Conservation (phyloP, 2,113 vertebrate species). For the Zosterops lateralis region DNA sequence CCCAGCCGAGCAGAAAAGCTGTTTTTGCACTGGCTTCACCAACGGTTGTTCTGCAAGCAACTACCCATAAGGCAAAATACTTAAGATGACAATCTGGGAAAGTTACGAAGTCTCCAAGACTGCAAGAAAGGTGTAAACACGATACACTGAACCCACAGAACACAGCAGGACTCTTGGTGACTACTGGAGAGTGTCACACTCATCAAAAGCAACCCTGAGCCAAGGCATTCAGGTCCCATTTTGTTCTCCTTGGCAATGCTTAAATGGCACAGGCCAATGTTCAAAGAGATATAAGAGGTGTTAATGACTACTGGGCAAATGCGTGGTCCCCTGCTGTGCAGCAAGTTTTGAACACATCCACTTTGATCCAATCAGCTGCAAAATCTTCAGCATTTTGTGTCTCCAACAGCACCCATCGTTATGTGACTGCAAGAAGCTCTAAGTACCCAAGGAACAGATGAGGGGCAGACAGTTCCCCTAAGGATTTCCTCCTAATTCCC, state of each 20-base stretch:
- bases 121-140: neutral
- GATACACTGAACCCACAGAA: neutral
- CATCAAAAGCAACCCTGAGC: neutral
- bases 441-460: neutral
- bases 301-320: neutral
- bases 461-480: neutral
- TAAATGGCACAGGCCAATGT: neutral
- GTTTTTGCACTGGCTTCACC: neutral
- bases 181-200: neutral
- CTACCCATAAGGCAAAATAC: neutral
- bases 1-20: neutral
- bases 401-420: neutral
- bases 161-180: neutral
- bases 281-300: neutral
- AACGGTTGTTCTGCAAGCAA: neutral
- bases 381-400: neutral
- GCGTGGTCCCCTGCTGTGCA: accelerated
- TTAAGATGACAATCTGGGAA: neutral
- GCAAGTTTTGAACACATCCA: neutral
- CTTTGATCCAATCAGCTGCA: neutral
- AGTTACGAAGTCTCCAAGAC: neutral
- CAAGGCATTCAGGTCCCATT: neutral
- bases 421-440: neutral
- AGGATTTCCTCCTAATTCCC: neutral
- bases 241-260: neutral